Percentiles rank a stretch among this genome's conserved stretches.
phyloP scores from a whole-genome alignment of 2,888 invertebrate genomes.

The Volucella zonaria region DNA sequence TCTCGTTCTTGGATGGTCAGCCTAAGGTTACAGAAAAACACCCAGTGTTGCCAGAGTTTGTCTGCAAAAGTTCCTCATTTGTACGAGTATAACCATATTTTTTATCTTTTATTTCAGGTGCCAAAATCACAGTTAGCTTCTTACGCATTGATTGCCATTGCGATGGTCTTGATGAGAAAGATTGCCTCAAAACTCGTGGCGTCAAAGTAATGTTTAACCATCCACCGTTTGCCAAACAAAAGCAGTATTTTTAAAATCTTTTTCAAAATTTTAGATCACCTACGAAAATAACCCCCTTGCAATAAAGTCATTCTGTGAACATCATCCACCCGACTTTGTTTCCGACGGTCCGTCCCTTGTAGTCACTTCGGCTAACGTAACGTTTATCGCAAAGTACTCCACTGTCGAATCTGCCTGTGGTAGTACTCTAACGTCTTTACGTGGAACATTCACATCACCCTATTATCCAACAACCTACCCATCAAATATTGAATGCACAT shows the following conservation, averaged over 20 bases:
- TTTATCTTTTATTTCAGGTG: constrained; percentile 43
- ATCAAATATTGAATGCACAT: constrained; percentile 88
- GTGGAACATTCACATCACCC: constrained; percentile 88
- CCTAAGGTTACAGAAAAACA: too few relatives aligned
- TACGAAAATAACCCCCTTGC: constrained; percentile 81
- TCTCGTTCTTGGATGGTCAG: too few relatives aligned
- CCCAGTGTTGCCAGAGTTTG: too few relatives aligned
- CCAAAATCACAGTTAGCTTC: constrained; percentile 77
- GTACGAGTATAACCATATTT: neutral
- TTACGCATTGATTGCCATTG: constrained; percentile 78
- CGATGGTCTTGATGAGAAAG: constrained; percentile 41
- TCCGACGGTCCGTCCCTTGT: constrained; percentile 83
- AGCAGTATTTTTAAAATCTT: constrained; percentile 41
- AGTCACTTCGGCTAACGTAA: constrained; percentile 74
- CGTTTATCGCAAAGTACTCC: constrained; percentile 82
- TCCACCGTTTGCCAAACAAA: neutral
- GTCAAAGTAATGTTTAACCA: constrained; percentile 69
- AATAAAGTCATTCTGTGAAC: constrained; percentile 83
- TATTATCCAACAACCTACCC: constrained; percentile 89
- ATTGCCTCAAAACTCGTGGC: constrained; percentile 74
- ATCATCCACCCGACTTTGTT: constrained; percentile 84
- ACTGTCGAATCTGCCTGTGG: constrained; percentile 86
- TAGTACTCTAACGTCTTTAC: constrained; percentile 85
- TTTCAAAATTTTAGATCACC: constrained; percentile 83
- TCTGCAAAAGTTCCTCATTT: too few relatives aligned